Evolutionary conservation across 2,113 vertebrate species (phyloP), one percentile per base, ranked within the genome.

Genomic region (Lanius ludovicianus): DNA sequence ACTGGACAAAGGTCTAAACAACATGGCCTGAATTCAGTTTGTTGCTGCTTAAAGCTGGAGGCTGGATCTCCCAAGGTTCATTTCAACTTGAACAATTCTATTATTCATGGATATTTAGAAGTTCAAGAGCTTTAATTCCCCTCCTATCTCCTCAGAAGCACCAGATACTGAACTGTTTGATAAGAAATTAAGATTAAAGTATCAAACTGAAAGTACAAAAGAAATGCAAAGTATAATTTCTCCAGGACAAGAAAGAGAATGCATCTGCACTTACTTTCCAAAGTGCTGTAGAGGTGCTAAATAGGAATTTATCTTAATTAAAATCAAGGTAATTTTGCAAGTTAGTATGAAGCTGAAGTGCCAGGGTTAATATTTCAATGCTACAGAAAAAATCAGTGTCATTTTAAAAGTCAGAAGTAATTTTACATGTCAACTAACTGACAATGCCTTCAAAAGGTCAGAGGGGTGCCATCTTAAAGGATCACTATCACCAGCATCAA

Each of bases 271-370:
- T 79, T 64, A 63, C 35, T 86, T 89, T 84, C 60, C 65, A 39
- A 82, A 93, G 79, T 65, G 69, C 71, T 76, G 31, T 59, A 53
- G 50, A 77, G 33, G 68, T 94, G 71, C 79, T 92, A 90, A 93
- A 89, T 2, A 75, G 28, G 28, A 92, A 84, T 84, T 95, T 91
- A 95, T 94, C 93, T 94, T 94, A 95, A 97, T 96, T 96, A 91
- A 96, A 95, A 96, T 96, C 95, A 71, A 94, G 93, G 47, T 94
- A 82, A 84, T 93, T 96, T 85, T 70, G 63, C 25, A 69, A 93
- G 59, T 62, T 74, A 44, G 30, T 27, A 74, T 16, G 56, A 83
- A 91, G 47, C 24, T 73, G n/a, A 90, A 94, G 52, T 67, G 71
- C 59, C 71, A 94, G 64, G 63, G 75, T 94, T 90, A 96, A 94